These are phyloP conservation scores for Pseudomyrmex cubaensis DNA, from an alignment of 1,140 invertebrate genomes.

Conservation along the genomic window DNA sequence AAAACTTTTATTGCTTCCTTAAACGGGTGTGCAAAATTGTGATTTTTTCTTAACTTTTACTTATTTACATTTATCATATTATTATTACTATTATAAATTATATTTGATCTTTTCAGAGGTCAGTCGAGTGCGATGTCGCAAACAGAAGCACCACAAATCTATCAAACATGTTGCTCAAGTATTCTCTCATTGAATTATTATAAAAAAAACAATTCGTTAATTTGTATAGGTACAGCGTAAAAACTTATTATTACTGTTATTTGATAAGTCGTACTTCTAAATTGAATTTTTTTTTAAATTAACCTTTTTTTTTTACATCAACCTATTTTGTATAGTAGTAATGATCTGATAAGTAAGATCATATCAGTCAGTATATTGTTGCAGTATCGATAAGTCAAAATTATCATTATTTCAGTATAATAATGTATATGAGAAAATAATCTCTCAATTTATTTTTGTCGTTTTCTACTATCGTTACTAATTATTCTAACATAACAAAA, in stretches of 20 bases:
- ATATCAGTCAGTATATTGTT: constrained; percentile 13
- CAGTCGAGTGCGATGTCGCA: constrained; percentile 72
- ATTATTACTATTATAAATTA: constrained; percentile 37
- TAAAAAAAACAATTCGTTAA: constrained; percentile 81
- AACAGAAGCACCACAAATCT: constrained; percentile 77
- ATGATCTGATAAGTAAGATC: not conserved
- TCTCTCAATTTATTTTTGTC: no score
- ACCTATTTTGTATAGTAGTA: not conserved
- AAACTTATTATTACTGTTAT: constrained; percentile 32
- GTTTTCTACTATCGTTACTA: no score
- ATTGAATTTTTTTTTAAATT: constrained; percentile 17
- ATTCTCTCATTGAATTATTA: constrained; percentile 83
- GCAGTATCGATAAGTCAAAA: constrained; percentile 8
- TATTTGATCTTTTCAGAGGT: constrained; percentile 75
- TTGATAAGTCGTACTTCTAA: constrained; percentile 12
- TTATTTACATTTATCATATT: constrained; percentile 13
- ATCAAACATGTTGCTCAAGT: constrained; percentile 82
- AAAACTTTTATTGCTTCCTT: constrained; percentile 79
- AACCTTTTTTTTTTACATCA: not conserved
- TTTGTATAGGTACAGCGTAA: constrained; percentile 82
- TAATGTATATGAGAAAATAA: not conserved
- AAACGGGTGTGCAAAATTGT: constrained; percentile 80
- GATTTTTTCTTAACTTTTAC: not conserved
- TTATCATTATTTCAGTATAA: constrained; percentile 14
- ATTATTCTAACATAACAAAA: no score